Evolutionary conservation across 1,140 invertebrate species (phyloP).

Genomic region (Drosophila sp.): DNA sequence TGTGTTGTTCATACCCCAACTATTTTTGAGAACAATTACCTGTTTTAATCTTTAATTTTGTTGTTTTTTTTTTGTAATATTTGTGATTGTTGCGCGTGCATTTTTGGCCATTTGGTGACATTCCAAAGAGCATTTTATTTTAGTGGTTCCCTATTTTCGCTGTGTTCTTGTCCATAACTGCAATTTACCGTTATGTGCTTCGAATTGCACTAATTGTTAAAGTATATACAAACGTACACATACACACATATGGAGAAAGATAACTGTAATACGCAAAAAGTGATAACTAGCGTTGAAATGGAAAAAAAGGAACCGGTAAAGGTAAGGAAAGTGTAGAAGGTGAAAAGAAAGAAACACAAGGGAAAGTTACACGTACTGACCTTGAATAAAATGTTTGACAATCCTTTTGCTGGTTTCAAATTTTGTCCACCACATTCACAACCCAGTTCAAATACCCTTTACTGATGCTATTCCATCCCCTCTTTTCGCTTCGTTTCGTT

Average conservation of each 20-base stretch:
- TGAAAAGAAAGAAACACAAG: not conserved
- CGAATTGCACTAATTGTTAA: constrained; percentile 18
- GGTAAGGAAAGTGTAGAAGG: not conserved
- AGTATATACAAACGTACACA: not conserved
- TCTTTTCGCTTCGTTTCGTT: too few relatives aligned
- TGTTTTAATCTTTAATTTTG: constrained; percentile 21
- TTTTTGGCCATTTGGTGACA: constrained; percentile 44
- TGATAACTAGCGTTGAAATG: not conserved
- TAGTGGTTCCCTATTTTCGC: not conserved
- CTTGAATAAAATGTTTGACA: constrained; percentile 40
- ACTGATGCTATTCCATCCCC: too few relatives aligned
- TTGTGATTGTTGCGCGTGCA: constrained; percentile 37
- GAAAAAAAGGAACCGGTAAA: constrained; percentile 2
- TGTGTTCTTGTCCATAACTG: constrained; percentile 5
- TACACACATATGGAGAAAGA: constrained; percentile 3
- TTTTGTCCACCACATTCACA: constrained; percentile 55
- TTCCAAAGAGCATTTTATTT: constrained; percentile 38
- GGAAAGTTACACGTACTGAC: not conserved
- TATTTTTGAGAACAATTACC: constrained; percentile 22
- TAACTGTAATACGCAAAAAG: constrained; percentile 10
- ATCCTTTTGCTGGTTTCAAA: constrained; percentile 67
- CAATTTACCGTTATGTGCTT: constrained; percentile 23
- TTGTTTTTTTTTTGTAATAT: constrained; percentile 11
- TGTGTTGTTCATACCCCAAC: constrained; percentile 26
- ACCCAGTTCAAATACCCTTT: too few relatives aligned